Percentiles rank a stretch among this genome's conserved stretches.
These are phyloP conservation scores for Stegodyphus dumicola DNA, from an alignment of 1,140 invertebrate genomes.

Conservation along the genomic window DNA sequence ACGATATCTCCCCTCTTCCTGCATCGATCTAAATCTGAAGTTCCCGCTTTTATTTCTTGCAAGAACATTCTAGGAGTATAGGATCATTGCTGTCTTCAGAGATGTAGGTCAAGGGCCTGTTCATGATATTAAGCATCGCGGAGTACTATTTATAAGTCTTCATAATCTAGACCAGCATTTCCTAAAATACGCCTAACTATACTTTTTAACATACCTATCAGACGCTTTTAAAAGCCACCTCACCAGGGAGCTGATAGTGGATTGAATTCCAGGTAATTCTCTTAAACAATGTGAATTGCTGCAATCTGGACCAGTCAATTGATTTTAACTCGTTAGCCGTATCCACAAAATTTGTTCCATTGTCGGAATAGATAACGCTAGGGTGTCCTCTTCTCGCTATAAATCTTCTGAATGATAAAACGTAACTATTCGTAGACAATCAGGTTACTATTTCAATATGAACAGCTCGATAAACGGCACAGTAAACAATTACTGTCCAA, in stretches of 20 bases:
- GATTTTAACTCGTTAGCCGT: background rate
- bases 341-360: background rate
- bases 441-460: background rate
- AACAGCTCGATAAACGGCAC: background rate
- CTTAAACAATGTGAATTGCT: background rate
- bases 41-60: background rate
- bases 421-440: background rate
- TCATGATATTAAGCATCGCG: background rate
- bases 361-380: background rate
- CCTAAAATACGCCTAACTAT: background rate
- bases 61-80: background rate
- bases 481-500: background rate
- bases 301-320: background rate
- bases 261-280: background rate
- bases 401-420: background rate
- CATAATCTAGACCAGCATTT: background rate
- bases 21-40: too few species aligned
- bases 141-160: background rate
- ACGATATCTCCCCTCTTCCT: too few species aligned
- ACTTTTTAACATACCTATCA: background rate
- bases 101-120: background rate
- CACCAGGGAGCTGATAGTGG: background rate
- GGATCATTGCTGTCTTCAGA: background rate
- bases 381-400: background rate
- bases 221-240: conserved; percentile 7